Percentiles rank a stretch among this genome's conserved stretches.
These are phyloP conservation scores for Eleginops maclovinus DNA, from an alignment of 2,113 vertebrate species.

Conservation along the genomic window DNA sequence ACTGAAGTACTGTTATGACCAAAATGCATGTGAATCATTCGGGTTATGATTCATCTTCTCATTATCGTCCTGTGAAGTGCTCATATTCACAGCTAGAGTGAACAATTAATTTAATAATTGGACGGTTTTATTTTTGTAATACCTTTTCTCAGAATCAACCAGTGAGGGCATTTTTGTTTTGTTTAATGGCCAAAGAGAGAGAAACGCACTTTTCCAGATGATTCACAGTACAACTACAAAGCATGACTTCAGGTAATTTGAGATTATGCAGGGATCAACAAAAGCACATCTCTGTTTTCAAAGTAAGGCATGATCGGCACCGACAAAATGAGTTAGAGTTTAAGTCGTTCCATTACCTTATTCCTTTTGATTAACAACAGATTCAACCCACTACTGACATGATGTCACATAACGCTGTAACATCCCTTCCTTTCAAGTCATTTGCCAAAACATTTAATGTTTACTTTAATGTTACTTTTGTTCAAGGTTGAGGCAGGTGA, in stretches of 20 bases:
- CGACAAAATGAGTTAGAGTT: background rate
- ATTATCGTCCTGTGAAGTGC: too few species aligned
- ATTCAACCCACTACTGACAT: background rate
- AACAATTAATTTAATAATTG: background rate
- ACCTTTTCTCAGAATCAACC: background rate
- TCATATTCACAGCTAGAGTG: too few species aligned
- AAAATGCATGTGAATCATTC: too few species aligned
- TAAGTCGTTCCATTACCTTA: background rate
- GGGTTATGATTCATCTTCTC: too few species aligned
- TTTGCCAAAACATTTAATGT: background rate
- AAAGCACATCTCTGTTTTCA: background rate
- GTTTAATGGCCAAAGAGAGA: constrained; percentile 1
- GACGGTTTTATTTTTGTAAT: too few species aligned
- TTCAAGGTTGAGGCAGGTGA: constrained; percentile 14
- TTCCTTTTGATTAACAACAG: background rate
- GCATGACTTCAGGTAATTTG: background rate
- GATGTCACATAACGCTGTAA: constrained; percentile 25
- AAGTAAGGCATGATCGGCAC: background rate
- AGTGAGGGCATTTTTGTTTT: background rate
- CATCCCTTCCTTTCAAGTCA: too few species aligned
- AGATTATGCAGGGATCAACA: background rate
- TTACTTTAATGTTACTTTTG: constrained; percentile 14
- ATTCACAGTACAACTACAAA: background rate
- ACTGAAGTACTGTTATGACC: too few species aligned
- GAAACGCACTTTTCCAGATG: background rate